phyloP scores from a whole-genome alignment of 2,113 vertebrate species.

The Paratilapia polleni region DNA sequence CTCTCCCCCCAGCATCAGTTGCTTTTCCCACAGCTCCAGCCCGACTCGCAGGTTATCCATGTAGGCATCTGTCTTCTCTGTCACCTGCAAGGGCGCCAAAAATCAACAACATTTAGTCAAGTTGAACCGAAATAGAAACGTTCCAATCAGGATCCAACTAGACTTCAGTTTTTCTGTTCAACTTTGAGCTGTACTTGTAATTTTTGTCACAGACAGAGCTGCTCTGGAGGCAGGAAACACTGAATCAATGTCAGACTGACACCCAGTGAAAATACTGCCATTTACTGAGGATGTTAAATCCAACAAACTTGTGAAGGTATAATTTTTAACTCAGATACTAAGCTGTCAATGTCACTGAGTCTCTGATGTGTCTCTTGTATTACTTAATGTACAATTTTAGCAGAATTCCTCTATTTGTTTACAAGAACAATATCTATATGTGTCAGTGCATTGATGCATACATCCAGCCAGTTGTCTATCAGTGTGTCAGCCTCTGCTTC shows the following conservation, averaged over 20 bases:
- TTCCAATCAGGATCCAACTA: background rate
- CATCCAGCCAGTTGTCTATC: constrained; percentile 95
- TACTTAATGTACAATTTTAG: background rate
- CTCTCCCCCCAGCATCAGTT: constrained; percentile 83
- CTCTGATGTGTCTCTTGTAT: background rate
- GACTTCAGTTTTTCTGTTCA: background rate
- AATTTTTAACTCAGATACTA: background rate
- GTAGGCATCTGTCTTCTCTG: constrained; percentile 90
- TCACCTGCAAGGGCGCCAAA: constrained; percentile 79
- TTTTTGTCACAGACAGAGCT: constrained; percentile 1
- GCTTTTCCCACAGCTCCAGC: constrained; percentile 92
- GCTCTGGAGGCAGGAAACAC: background rate
- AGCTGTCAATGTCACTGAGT: background rate
- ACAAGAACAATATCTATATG: background rate
- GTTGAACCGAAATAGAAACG: background rate
- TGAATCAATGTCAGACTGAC: constrained; percentile 5
- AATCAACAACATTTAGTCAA: background rate
- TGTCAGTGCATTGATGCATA: constrained; percentile 71
- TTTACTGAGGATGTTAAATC: background rate
- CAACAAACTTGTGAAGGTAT: background rate
- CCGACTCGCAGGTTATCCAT: constrained; percentile 88
- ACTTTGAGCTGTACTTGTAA: background rate
- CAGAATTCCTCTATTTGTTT: background rate
- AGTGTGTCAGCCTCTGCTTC: constrained; percentile 89
- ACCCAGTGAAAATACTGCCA: background rate